phyloP scores from a whole-genome alignment of 1,140 invertebrate species.

The Trachymyrmex cornetzi region DNA sequence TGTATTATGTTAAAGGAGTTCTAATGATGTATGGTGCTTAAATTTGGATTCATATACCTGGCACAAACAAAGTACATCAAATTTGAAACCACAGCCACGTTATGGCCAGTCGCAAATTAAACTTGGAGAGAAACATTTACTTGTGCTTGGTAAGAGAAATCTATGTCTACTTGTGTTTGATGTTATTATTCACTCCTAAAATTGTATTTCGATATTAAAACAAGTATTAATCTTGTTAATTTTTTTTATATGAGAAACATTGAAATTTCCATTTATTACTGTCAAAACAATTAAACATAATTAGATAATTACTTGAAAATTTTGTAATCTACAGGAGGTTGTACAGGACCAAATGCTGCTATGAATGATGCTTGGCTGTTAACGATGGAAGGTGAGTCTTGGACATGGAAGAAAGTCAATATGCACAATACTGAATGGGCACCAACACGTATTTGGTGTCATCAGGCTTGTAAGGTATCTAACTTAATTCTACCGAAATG shows the following conservation, averaged over 20 bases:
- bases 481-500: background rate
- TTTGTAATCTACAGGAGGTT: constrained; percentile 87
- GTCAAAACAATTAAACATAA: background rate
- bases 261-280: constrained; percentile 65
- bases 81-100: constrained; percentile 91
- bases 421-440: constrained; percentile 92
- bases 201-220: background rate
- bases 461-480: constrained; percentile 94
- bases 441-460: constrained; percentile 96
- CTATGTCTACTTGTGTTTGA: background rate
- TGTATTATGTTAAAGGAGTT: constrained; percentile 85
- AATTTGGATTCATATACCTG: constrained; percentile 93
- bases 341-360: constrained; percentile 90
- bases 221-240: background rate
- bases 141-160: constrained; percentile 87
- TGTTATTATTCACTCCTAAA: background rate
- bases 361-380: constrained; percentile 92
- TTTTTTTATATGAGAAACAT: constrained; percentile 29
- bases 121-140: constrained; percentile 90
- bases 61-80: constrained; percentile 91
- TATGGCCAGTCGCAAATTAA: constrained; percentile 96
- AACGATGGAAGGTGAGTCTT: constrained; percentile 88
- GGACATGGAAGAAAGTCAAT: constrained; percentile 94
- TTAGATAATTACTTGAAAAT: background rate
- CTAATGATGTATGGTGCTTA: constrained; percentile 96